Conservation (phyloP, 2,113 vertebrate species). For the Columba janthina region DNA sequence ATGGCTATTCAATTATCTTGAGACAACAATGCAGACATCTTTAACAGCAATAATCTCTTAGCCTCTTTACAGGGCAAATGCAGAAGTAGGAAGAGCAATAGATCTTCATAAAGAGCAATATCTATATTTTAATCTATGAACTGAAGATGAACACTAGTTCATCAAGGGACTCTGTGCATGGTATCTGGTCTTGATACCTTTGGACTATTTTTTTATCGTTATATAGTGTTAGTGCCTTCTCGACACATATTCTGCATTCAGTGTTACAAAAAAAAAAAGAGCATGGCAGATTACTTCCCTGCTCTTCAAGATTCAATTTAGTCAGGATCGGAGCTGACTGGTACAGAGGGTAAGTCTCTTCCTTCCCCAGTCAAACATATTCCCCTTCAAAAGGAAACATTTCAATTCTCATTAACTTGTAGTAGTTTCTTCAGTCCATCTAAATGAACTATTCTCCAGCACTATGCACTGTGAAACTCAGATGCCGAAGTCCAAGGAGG, state of each 20-base stretch:
- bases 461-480: neutral
- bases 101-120: neutral
- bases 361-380: neutral
- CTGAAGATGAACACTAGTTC: neutral
- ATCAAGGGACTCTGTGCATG: neutral
- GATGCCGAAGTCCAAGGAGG: neutral
- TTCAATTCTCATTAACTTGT: neutral
- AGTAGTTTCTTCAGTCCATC: neutral
- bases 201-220: neutral
- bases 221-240: neutral
- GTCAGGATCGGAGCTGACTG: neutral
- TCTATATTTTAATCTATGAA: neutral
- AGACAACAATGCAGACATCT: neutral
- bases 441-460: neutral
- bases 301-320: neutral
- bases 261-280: neutral
- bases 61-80: neutral
- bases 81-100: neutral
- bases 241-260: neutral
- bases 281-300: neutral
- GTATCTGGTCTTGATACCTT: neutral
- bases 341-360: neutral
- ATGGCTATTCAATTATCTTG: neutral
- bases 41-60: neutral
- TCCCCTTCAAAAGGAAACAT: neutral